phyloP scores from a whole-genome alignment of 1,140 invertebrate genomes.

The Saccostrea echinata region DNA sequence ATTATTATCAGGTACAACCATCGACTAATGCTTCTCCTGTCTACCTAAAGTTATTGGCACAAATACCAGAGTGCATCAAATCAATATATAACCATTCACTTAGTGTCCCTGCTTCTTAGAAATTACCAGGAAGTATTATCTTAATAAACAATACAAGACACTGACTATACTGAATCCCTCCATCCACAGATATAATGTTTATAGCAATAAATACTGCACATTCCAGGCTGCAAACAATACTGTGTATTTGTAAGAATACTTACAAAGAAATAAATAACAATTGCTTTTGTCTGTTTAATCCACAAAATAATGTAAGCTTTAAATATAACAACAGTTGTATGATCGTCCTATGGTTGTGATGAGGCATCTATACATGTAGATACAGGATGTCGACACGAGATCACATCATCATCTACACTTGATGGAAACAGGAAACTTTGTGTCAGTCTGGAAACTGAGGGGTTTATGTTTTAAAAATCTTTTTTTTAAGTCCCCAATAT shows the following conservation, averaged over 20 bases:
- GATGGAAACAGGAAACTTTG: background rate
- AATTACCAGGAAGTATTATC: background rate
- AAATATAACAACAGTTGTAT: background rate
- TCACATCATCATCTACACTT: background rate
- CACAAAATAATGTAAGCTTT: constrained; percentile 1
- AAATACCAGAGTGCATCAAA: background rate
- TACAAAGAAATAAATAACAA: background rate
- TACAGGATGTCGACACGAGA: background rate
- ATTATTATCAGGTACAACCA: background rate
- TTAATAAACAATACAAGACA: background rate
- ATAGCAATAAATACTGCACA: background rate
- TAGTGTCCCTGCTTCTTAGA: background rate
- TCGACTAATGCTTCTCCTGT: background rate
- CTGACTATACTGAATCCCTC: background rate
- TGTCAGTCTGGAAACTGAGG: background rate
- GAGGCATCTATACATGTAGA: background rate
- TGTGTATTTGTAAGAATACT: background rate
- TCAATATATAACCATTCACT: background rate
- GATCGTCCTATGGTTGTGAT: background rate
- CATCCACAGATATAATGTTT: background rate
- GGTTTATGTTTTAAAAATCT: background rate
- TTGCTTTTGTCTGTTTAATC: background rate
- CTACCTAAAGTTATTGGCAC: background rate
- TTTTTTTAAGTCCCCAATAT: constrained; percentile 72
- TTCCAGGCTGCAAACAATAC: background rate